Conservation (phyloP, 2,888 invertebrate species). For the Marronus borbonicus region DNA sequence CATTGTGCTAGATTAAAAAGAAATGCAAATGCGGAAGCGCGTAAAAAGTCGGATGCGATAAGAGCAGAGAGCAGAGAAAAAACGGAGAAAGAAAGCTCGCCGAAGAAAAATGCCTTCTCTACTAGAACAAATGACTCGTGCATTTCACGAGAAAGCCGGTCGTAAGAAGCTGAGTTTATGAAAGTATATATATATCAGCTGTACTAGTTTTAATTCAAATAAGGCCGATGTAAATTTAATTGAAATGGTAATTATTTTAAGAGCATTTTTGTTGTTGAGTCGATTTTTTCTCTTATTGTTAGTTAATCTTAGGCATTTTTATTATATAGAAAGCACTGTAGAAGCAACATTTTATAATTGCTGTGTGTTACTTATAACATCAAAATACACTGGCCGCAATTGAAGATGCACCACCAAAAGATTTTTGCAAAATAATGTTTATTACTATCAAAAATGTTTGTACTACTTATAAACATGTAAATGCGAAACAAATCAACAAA, state of each 20-base stretch:
- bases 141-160: conserved; percentile 26
- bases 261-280: neutral
- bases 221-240: conserved; percentile 23
- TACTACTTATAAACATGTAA: too few species aligned
- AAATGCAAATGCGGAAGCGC: conserved; percentile 42
- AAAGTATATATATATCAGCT: conserved; percentile 31
- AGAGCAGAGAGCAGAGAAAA: conserved; percentile 29
- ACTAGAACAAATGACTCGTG: conserved; percentile 43
- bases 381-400: too few species aligned
- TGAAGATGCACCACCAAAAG: too few species aligned
- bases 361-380: too few species aligned
- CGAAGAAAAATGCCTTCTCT: conserved; percentile 42
- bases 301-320: too few species aligned
- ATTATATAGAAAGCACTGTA: too few species aligned
- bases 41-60: conserved; percentile 44
- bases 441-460: too few species aligned
- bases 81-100: conserved; percentile 31
- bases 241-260: neutral
- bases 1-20: conserved; percentile 45
- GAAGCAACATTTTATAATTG: too few species aligned
- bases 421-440: too few species aligned
- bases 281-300: too few species aligned
- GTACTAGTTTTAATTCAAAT: conserved; percentile 31
- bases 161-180: conserved; percentile 33
- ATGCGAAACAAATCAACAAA: too few species aligned